Conservation (phyloP, 2,113 vertebrate species). For the Tylochromis polylepis region DNA sequence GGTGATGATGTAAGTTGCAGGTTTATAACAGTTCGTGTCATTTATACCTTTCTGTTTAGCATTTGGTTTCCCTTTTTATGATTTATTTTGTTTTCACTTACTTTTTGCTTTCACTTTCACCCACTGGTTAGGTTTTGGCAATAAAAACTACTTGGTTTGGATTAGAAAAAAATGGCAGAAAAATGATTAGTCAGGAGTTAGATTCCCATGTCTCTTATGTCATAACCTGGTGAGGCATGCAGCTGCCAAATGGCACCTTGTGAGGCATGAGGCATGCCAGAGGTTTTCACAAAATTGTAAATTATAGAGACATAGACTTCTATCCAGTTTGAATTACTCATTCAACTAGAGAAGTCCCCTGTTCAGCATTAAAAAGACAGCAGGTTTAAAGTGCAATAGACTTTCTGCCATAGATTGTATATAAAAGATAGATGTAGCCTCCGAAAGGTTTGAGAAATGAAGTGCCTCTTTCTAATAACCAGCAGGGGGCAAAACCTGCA, state of each 20-base stretch:
- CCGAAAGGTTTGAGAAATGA: background rate
- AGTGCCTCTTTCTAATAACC: background rate
- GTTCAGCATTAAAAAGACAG: background rate
- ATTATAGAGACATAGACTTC: background rate
- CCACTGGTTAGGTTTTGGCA: background rate
- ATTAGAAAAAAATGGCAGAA: background rate
- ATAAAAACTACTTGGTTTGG: background rate
- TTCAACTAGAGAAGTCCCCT: background rate
- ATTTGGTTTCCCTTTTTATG: background rate
- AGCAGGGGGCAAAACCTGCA: background rate
- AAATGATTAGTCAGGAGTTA: background rate
- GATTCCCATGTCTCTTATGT: background rate
- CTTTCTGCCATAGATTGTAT: background rate
- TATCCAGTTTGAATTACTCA: background rate
- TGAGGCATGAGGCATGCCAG: background rate
- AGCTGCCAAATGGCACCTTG: background rate
- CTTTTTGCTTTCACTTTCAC: background rate
- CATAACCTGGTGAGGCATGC: background rate
- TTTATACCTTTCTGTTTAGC: background rate
- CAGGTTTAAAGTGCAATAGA: background rate
- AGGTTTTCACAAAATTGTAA: background rate
- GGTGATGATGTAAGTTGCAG: background rate
- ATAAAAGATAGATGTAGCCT: background rate
- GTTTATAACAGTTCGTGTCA: fast-evolving
- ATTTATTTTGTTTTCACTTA: background rate